Conservation (phyloP, 2,113 vertebrate genomes). For the Oryzias curvinotus region DNA sequence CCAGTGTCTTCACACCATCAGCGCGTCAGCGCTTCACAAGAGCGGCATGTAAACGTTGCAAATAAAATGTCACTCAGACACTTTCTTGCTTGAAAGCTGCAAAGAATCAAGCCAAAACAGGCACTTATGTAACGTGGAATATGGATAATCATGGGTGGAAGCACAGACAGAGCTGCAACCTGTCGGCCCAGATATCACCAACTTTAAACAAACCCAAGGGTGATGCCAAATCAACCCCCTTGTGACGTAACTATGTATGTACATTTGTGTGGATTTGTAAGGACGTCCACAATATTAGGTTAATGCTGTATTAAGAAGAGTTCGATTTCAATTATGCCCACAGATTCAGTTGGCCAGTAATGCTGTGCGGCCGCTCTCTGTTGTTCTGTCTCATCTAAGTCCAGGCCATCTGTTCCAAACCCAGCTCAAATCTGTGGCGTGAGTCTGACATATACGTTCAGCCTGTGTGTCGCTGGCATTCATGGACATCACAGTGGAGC, state of each 20-base stretch:
- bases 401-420: conserved; percentile 70
- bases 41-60: conserved; percentile 22
- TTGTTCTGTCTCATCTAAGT: conserved; percentile 64
- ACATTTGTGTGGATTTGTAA: conserved; percentile 43
- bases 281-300: conserved; percentile 53
- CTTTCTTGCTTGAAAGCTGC: not conserved
- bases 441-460: conserved; percentile 37
- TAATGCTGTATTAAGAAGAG: conserved; percentile 72
- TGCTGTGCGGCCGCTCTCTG: conserved; percentile 39
- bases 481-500: conserved; percentile 31
- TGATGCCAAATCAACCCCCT: conserved; percentile 33
- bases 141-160: conserved; percentile 18
- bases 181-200: conserved; percentile 11
- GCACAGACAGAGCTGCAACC: conserved; percentile 10
- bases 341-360: conserved; percentile 53
- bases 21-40: conserved; percentile 26
- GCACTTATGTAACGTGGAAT: not conserved
- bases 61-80: conserved; percentile 29
- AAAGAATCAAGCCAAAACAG: not conserved
- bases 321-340: conserved; percentile 56
- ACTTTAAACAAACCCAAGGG: conserved; percentile 3
- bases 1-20: conserved; percentile 36
- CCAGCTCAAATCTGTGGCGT: conserved; percentile 42
- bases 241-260: conserved; percentile 32
- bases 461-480: conserved; percentile 28